Percentiles rank a stretch among this genome's conserved stretches.
Conservation (phyloP, 37 sponge, comb jelly and placozoan species). For the Beroe forskalii region DNA sequence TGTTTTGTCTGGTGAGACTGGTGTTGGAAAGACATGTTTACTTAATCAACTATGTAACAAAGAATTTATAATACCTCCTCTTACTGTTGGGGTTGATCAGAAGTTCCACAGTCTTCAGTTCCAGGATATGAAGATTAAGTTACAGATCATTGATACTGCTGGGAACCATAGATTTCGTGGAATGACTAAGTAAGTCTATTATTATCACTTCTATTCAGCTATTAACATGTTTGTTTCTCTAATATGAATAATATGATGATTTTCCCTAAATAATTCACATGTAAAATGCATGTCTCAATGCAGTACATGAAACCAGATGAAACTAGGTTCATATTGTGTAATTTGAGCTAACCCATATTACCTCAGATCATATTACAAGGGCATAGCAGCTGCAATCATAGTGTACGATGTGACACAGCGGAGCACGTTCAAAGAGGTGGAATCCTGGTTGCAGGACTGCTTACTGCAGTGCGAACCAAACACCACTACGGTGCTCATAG, state of each 20-base stretch:
- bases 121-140: conserved; percentile 30
- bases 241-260: no score
- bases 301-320: no score
- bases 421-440: conserved; percentile 10
- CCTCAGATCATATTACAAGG: conserved; percentile 57
- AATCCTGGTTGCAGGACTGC: conserved; percentile 62
- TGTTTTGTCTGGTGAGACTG: conserved; percentile 44
- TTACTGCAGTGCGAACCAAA: conserved; percentile 58
- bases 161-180: conserved; percentile 37
- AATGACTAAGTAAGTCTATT: conserved; percentile 34
- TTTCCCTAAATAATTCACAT: no score
- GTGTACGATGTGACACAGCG: conserved; percentile 61
- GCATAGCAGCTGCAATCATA: conserved; percentile 41
- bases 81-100: conserved; percentile 58
- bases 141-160: conserved; percentile 60
- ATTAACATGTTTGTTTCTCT: no score
- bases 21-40: conserved; percentile 51
- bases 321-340: no score
- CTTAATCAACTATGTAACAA: conserved; percentile 31
- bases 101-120: conserved; percentile 16
- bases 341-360: no score
- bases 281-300: no score
- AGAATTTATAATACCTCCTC: conserved; percentile 37
- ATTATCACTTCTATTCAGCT: background rate
- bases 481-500: conserved; percentile 4